Base-by-base conservation (phyloP, 2,113 vertebrate genomes). In the Riparia riparia region DNA sequence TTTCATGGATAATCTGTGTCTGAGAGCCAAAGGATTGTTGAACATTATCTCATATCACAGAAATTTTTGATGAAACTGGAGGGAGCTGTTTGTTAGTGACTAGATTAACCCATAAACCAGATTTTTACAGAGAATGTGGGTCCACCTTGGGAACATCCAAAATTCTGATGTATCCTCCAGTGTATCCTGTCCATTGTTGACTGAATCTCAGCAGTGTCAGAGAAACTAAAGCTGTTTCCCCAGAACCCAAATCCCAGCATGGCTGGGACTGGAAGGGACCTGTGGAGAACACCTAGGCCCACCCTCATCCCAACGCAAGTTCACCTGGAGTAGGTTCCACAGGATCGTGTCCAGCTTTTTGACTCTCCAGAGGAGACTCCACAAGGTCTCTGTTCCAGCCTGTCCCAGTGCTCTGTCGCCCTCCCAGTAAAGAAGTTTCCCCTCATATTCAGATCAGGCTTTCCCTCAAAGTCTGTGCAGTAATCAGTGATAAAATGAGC, bases 381-480 rank as follows among this genome's bases (percentile, higher is more conserved):
- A 28, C 34, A 42, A 4, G 0, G 0, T 56, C 4, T 49, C 14
- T 47, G 12, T 16, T 32, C 25, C 42, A 49, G 21, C 3, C 34
- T 49, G 9, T 34, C 31, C 41, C 31, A 17, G 7, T 19, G 31
- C 49, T 54, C 56, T 49, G 21, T 5, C 42, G 18, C 14, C 26
- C 20, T 56, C 17, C 56, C 26, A 42, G 8, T 12, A 47, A 41
- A 47, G 24, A 54, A 26, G 0, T 28, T 90, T 77, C 18, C 22
- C 34, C 42, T 63, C 49, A 8, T 12, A 37, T 20, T 54, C 1
- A 0, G 4, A 49, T 32, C 34, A 56, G 53, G 56, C 4, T 56
- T 77, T 76, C 41, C 49, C 64, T 90, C 22, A 0, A 66, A 73
- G 32, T 14, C 44, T 58, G 12, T 17, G 81, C 42, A 22, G 21